phyloP scores from a whole-genome alignment of 1,140 invertebrate species.

The Linepithema humile region DNA sequence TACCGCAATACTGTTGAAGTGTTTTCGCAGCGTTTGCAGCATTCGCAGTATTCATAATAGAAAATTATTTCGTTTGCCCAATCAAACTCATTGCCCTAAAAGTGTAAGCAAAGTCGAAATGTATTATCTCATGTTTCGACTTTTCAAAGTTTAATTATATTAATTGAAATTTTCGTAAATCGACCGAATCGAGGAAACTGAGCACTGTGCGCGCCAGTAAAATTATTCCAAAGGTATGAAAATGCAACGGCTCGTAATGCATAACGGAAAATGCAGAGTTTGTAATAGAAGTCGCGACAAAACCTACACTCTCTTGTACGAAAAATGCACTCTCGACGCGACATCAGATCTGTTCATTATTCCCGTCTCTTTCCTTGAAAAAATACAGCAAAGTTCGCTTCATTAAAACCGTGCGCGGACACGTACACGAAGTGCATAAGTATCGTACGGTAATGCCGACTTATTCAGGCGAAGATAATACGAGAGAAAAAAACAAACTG shows the following conservation, averaged over 20 bases:
- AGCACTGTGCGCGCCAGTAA: background rate
- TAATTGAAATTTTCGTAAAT: conserved; percentile 7
- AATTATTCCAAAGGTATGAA: background rate
- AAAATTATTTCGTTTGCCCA: background rate
- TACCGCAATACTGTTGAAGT: background rate
- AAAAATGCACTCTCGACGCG: background rate
- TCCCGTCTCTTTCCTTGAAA: background rate
- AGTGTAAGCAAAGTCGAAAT: conserved; percentile 2
- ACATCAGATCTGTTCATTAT: background rate
- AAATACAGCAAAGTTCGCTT: background rate
- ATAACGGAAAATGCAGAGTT: no score
- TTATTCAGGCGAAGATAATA: background rate
- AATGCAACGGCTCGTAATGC: background rate
- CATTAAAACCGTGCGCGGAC: background rate
- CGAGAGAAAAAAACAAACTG: background rate
- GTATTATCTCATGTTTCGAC: background rate
- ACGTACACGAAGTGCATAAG: background rate
- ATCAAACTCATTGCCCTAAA: background rate
- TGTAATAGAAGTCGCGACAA: background rate
- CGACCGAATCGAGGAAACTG: background rate
- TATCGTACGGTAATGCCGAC: background rate
- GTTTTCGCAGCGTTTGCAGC: no score
- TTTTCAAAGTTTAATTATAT: background rate
- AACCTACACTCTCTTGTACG: background rate
- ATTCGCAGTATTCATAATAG: background rate